A percentile compares a stretch with the other conserved stretches of the same genome.
These are phyloP conservation scores for Solen grandis DNA, from an alignment of 1,140 invertebrate species.

Conservation along the genomic window DNA sequence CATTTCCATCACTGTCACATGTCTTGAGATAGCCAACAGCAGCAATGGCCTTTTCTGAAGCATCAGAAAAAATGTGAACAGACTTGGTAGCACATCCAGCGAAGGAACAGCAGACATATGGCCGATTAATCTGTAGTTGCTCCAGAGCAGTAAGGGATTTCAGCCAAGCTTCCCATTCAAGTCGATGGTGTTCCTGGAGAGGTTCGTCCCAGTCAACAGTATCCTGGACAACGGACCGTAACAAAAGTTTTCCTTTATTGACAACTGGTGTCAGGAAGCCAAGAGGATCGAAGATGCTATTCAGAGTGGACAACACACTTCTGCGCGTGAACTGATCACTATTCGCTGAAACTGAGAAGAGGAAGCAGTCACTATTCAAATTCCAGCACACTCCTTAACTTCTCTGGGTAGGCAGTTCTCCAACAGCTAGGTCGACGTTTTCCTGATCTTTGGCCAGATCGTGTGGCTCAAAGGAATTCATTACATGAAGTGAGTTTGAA, in stretches of 20 bases:
- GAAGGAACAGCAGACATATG: not conserved
- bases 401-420: conserved; percentile 37
- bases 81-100: not conserved
- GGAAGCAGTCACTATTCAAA: no score
- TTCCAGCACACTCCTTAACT: conserved; percentile 58
- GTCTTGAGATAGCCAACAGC: conserved; percentile 66
- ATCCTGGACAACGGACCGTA: conserved; percentile 38
- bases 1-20: no score
- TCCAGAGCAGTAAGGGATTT: no score
- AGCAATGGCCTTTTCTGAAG: conserved; percentile 65
- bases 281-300: no score
- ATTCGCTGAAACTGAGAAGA: no score
- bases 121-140: no score
- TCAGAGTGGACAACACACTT: no score
- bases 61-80: conserved; percentile 72
- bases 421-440: no score
- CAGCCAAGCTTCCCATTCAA: no score
- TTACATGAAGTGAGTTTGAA: no score
- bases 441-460: conserved; percentile 43
- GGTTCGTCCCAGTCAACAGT: conserved; percentile 20
- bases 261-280: conserved; percentile 48
- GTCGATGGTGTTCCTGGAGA: not conserved
- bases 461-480: conserved; percentile 53
- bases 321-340: no score
- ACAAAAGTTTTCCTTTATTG: conserved; percentile 58